A percentile compares a stretch with the other conserved stretches of the same genome.
Evolutionary conservation across 2,113 vertebrate genomes (phyloP).

Genomic region (Etheostoma cragini): DNA sequence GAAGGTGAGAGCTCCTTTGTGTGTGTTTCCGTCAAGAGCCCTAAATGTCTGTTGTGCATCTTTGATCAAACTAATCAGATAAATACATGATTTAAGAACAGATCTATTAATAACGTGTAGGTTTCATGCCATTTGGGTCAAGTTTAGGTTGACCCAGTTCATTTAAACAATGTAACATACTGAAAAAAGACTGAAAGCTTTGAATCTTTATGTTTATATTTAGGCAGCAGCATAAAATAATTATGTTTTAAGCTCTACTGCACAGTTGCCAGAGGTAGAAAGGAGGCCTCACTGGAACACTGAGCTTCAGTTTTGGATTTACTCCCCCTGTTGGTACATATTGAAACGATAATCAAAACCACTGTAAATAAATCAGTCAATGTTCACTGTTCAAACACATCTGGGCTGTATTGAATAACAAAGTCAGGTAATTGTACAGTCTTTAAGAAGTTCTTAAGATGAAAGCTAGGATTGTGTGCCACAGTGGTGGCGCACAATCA

Average conservation of each 20-base stretch:
- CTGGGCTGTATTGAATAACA: background rate
- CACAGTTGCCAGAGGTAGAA: background rate
- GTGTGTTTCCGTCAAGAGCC: background rate
- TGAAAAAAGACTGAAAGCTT: background rate
- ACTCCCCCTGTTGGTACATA: slow-evolving; percentile 41
- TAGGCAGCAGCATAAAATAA: background rate
- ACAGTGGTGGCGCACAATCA: too few relatives aligned
- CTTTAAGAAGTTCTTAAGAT: background rate
- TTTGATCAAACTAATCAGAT: slow-evolving; percentile 47
- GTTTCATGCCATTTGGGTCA: background rate
- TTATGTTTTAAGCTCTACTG: background rate
- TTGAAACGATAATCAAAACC: background rate
- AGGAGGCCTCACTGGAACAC: background rate
- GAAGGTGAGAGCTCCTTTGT: slow-evolving; percentile 13
- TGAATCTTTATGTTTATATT: background rate
- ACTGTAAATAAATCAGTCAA: background rate
- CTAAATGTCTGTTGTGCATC: background rate
- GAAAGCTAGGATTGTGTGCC: background rate
- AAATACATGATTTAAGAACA: background rate
- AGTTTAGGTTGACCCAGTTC: background rate
- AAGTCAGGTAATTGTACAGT: background rate
- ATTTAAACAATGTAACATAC: background rate
- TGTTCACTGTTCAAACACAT: background rate
- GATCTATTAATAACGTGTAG: background rate
- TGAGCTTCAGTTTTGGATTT: background rate